Conservation (phyloP, 2,113 vertebrate species). For the Scartelaos histophorus region DNA sequence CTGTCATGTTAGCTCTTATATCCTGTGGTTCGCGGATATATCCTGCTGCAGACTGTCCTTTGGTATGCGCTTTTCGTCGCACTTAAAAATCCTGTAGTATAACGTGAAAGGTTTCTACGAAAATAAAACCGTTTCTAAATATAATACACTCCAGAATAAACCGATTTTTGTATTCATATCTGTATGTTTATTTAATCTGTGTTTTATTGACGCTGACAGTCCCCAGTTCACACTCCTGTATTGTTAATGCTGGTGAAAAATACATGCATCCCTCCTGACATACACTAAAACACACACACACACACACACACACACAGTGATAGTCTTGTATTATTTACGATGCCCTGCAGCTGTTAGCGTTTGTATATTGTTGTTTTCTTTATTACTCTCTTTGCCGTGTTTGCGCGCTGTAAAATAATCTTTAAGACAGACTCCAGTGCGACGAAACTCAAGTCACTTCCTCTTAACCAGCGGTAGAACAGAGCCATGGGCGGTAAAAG, state of each 20-base stretch:
- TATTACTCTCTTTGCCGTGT: not conserved
- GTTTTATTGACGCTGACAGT: not conserved
- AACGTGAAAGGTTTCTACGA: not conserved
- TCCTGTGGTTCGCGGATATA: no score
- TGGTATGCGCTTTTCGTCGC: no score
- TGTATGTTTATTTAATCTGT: not conserved
- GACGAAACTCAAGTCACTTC: not conserved
- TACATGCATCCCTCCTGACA: not conserved
- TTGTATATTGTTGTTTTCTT: not conserved
- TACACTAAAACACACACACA: not conserved
- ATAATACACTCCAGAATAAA: not conserved
- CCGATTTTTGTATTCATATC: no score
- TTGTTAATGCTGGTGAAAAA: not conserved
- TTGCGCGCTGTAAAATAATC: not conserved
- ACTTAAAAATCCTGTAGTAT: no score
- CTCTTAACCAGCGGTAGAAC: no score
- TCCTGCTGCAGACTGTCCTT: no score
- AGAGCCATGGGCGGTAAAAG: no score
- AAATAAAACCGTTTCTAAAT: not conserved
- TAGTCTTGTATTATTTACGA: not conserved
- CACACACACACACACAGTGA: not conserved
- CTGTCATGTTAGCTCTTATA: no score
- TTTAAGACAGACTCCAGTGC: not conserved
- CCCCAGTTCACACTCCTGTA: not conserved
- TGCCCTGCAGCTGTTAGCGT: not conserved